phyloP scores from a whole-genome alignment of 1,140 invertebrate genomes.

The Drosophila eugracilis region DNA sequence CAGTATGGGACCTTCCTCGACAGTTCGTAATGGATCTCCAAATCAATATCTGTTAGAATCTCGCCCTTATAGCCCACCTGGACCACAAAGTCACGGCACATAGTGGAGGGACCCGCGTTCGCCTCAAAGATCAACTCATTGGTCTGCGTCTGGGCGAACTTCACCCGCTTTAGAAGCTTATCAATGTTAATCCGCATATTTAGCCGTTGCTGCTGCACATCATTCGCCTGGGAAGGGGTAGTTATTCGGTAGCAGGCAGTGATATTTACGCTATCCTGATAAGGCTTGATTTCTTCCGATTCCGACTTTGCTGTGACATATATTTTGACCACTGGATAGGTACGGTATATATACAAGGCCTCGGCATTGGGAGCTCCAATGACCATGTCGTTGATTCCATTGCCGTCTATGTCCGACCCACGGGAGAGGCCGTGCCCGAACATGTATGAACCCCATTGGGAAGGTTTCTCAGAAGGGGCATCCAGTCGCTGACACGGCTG shows the following conservation, averaged over 20 bases:
- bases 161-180: conserved; percentile 61
- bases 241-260: conserved; percentile 84
- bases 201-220: conserved; percentile 61
- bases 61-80: conserved; percentile 58
- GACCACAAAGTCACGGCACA: conserved; percentile 62
- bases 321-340: conserved; percentile 86
- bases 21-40: conserved; percentile 78
- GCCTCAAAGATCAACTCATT: conserved; percentile 64
- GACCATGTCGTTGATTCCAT: conserved; percentile 87
- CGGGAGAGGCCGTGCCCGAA: conserved; percentile 88
- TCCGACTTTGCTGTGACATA: conserved; percentile 84
- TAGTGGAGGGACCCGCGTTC: conserved; percentile 17
- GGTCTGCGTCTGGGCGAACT: conserved; percentile 42
- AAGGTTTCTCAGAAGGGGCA: conserved; percentile 40
- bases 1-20: conserved; percentile 51
- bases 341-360: conserved; percentile 86
- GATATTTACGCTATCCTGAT: conserved; percentile 85
- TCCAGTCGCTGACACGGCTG: conserved; percentile 61
- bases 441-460: conserved; percentile 69
- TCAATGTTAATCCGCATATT: conserved; percentile 61
- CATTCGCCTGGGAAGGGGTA: conserved; percentile 53
- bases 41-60: conserved; percentile 81
- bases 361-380: conserved; percentile 87
- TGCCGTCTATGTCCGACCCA: conserved; percentile 80
- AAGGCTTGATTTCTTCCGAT: conserved; percentile 85